Evolutionary conservation across 2,888 invertebrate genomes (phyloP), one percentile per base, ranked within the genome.

Genomic region (Orthosia cruda): DNA sequence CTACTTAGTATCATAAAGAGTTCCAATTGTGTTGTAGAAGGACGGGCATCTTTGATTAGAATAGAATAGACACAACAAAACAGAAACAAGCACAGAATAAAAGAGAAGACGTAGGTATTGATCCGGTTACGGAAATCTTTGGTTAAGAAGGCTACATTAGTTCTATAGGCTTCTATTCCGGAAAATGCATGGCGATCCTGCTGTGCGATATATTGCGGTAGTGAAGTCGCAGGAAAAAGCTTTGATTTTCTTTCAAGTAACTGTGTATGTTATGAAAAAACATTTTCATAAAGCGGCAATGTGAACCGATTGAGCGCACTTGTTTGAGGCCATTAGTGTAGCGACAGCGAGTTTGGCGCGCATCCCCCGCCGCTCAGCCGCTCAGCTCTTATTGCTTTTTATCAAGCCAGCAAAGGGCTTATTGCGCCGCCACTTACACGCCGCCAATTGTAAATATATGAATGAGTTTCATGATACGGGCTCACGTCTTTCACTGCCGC

Each of bases 361-460:
- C 63, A 54, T 65, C 61, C 71, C 26, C 55, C 49, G 32, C 20
- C 64, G 47, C 71, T 23, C 68, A 15, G 58, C 62, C 57, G 70
- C 75, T 67, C 70, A 40, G 61, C 66, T 74, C 61, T 76, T 82
- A 82, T 84, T 82, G 80, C 77, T 76, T 86, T 85, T 77, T 83
- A 85, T 74, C 76, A 77, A 75, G 69, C 63, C 68, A 75, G 76
- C 71, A 73, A 61, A 69, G 26, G 61, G 67, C 68, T 72, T 74
- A 73, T 40, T 64, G 59, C 63, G 45, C 64, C 49, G 32, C 71
- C 69, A 74, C 52, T 75, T 71, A 55, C 65, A 69, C n/a, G 45
- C 54, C 71, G 57, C 55, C 63, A 64, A 77, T 64, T 59, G 61
- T 49, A 67, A 50, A 63, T 55, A 75, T 66, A 32, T 63, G 58